Evolutionary conservation across 2,113 vertebrate genomes (phyloP).

Genomic region (Solea senegalensis): DNA sequence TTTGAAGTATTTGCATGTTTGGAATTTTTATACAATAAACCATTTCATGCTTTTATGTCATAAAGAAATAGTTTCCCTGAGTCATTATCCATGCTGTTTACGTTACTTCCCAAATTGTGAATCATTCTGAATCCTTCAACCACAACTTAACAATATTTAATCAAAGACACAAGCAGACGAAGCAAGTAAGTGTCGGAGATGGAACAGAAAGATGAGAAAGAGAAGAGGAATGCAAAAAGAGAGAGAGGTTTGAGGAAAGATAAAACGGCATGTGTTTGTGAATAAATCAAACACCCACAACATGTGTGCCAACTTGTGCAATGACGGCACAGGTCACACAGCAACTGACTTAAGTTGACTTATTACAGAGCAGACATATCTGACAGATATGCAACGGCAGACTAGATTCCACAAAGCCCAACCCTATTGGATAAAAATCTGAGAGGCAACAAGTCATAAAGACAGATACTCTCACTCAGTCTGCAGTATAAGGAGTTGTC

Average conservation of each 20-base stretch:
- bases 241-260: conserved; percentile 34
- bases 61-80: conserved; percentile 27
- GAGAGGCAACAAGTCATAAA: conserved; percentile 44
- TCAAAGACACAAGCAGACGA: conserved; percentile 33
- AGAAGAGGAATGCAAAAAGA: conserved; percentile 45
- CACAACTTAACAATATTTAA: conserved; percentile 35
- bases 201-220: conserved; percentile 27
- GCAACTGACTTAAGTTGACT: conserved; percentile 32
- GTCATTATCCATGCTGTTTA: conserved; percentile 41
- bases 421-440: conserved; percentile 61
- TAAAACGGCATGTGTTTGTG: conserved; percentile 41
- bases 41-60: conserved; percentile 34
- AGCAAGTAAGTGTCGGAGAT: conserved; percentile 13
- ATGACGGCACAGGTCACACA: conserved; percentile 40
- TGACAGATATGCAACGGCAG: conserved; percentile 20
- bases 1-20: conserved; percentile 27
- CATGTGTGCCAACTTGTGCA: conserved; percentile 39
- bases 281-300: conserved; percentile 54
- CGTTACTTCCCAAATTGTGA: conserved; percentile 14
- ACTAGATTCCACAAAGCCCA: conserved; percentile 29
- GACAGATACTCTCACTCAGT: conserved; percentile 53
- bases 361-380: conserved; percentile 22
- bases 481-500: conserved; percentile 68
- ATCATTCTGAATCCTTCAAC: conserved; percentile 27
- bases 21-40: conserved; percentile 46